Evolutionary conservation across 2,113 vertebrate genomes (phyloP), one percentile per base, ranked within the genome.

Genomic region (Nanorana parkeri): DNA sequence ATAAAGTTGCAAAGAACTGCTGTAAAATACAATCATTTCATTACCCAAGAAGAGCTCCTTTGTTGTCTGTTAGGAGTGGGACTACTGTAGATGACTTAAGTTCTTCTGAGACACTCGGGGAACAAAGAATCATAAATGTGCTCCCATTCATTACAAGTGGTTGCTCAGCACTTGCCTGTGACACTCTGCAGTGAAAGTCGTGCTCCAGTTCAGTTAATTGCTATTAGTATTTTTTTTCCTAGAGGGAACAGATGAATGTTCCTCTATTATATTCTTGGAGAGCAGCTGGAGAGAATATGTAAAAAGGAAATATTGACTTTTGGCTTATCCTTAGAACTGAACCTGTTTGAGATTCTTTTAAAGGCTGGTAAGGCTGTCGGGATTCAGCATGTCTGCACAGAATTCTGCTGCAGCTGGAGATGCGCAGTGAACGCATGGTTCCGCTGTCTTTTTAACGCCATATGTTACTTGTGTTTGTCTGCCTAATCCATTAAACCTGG

Each of bases 221-320:
- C 80, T 47, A 75, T 82, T 83, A 68, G 63, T 60, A 58, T 67
- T 73, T 82, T 54, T 28, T 81, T 51, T 76, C 80, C 80, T 68
- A 63, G 41, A 76, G 63, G 63, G 63, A 83, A 76, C 63, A 76
- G 63, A 28, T 36, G 32, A 68, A 68, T 60, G 28, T 67, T 75
- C 5, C 58, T 52, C 54, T 82, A 36, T 73, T 75, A 67, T 76
- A 72, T 76, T 83, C 80, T 63, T 82, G 61, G 29, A 75, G 63
- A 82, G 71, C 69, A 82, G 61, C 72, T 76, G 71, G 80, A 73
- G 67, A 79, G 66, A 81, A 71, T 81, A 64, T 74, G 69, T 73
- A 61, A 36, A 54, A 52, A 55, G 72, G 80, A 41, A 81, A 81
- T 64, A 76, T 66, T 58, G 63, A 83, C 80, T 76, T 83, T 76